A percentile compares a stretch with the other conserved stretches of the same genome.
Evolutionary conservation across 2,888 invertebrate genomes (phyloP).

Genomic region (Tortricodes alternella): DNA sequence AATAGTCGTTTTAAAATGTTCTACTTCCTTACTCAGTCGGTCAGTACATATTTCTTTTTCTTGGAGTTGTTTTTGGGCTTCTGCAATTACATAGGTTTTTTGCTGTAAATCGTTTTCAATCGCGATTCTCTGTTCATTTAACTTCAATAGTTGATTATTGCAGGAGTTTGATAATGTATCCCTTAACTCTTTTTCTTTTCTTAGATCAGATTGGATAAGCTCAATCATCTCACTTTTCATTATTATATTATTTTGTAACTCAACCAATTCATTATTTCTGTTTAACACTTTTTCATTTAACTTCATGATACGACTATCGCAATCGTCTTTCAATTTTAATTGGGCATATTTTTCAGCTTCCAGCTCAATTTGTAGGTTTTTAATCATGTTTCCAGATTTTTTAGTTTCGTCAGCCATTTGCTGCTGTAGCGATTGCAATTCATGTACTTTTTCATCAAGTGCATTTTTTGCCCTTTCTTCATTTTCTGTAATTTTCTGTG

Average conservation of each 20-base stretch:
- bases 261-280: conserved; percentile 69
- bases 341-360: conserved; percentile 58
- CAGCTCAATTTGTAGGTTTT: conserved; percentile 52
- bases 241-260: conserved; percentile 64
- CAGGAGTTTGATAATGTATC: conserved; percentile 28
- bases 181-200: conserved; percentile 32
- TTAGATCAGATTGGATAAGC: conserved; percentile 26
- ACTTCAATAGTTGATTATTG: conserved; percentile 30
- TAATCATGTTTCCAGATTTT: conserved; percentile 56
- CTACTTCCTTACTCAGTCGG: conserved; percentile 49
- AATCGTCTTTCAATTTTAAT: conserved; percentile 58
- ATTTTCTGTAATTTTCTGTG: conserved; percentile 59
- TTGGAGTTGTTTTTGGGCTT: conserved; percentile 46
- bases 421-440: conserved; percentile 62
- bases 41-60: conserved; percentile 43
- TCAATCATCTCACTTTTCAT: conserved; percentile 65
- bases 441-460: conserved; percentile 59
- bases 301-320: conserved; percentile 64
- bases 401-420: conserved; percentile 61
- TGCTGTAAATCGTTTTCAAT: conserved; percentile 31
- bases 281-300: conserved; percentile 69
- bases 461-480: conserved; percentile 49
- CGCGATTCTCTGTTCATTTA: conserved; percentile 32
- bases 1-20: conserved; percentile 44
- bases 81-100: conserved; percentile 42